Conservation (phyloP, 2,888 invertebrate species). For the Drosophila eohydei region DNA sequence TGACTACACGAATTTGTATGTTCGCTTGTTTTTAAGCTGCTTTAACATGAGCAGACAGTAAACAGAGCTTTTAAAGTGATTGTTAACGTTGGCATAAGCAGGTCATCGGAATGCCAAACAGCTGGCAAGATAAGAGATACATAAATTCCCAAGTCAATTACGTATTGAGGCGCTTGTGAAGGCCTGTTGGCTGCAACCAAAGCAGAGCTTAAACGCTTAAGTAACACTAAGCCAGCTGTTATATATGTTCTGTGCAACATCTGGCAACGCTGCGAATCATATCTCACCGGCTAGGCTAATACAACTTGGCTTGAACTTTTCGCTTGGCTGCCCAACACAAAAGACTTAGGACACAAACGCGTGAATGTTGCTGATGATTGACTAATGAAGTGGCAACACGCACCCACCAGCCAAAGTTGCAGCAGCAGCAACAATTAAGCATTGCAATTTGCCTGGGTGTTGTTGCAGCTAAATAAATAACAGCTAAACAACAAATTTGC, state of each 20-base stretch:
- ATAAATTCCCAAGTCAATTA: background rate
- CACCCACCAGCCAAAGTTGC: constrained; percentile 27
- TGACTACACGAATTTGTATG: background rate
- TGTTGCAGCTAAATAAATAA: constrained; percentile 64
- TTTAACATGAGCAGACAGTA: background rate
- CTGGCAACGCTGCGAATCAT: constrained; percentile 9
- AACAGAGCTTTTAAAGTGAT: background rate
- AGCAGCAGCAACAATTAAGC: constrained; percentile 32
- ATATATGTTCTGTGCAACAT: background rate
- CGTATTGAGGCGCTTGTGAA: background rate
- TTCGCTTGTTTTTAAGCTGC: background rate
- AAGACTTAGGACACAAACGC: constrained; percentile 55
- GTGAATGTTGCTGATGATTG: constrained; percentile 26
- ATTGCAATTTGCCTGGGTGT: constrained; percentile 55
- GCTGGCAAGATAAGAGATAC: background rate
- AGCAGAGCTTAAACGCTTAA: too few species aligned
- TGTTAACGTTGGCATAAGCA: background rate
- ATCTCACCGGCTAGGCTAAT: background rate
- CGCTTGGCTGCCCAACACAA: constrained; percentile 19
- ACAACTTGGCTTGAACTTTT: constrained; percentile 10
- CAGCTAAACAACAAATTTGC: constrained; percentile 51
- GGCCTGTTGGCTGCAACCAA: background rate
- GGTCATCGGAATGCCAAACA: background rate
- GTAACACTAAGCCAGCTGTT: too few species aligned
- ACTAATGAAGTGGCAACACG: constrained; percentile 16